Base-by-base conservation (phyloP, 2,888 invertebrate species). In the Mongoloraphidia duomilia region DNA sequence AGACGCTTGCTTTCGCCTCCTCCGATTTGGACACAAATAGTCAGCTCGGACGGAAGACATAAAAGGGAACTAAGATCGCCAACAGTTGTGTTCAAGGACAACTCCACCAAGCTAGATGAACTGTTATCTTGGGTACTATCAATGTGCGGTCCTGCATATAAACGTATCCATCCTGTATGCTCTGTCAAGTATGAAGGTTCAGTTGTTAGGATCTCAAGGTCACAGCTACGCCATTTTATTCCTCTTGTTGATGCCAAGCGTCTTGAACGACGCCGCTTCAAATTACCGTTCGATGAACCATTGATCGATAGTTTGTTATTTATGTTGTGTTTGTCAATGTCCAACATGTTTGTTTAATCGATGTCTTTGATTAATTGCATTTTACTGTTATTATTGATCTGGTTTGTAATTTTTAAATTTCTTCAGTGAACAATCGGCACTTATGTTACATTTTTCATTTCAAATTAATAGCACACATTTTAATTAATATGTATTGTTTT, bases 91-190 rank as follows among this genome's bases (percentile, higher is more conserved):
- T 74, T 74, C 17, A 73, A 70, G 57, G 75, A 75, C 44, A 74
- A 68, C 50, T 74, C 73, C 54, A 79, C 72, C 59, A 76, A 74
- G 54, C 78, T 72, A 48, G 73, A 65, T 59, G 71, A 71, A 57
- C 72, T 73, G 13, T 76, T 74, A 51, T 75, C 71, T 56, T 74
- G 69, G 14, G 67, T 57, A 43, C 68, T 66, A 59, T 68, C 73
- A 36, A 70, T 72, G 55, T 71, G 68, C 34, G 71, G 71, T 50
- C 77, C 78, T 52, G 75, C 76, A 60, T 76, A 77, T 52, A 80
- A 73, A 44, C 80, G 69, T 53, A 79, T 73, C 79, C 79, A 80
- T 50, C 79, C 78, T 55, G 72, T 71, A 41, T 64, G 63, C 14
- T 53, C 49, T 41, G 53, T 53, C 2, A 13, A 9, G 41, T 51